Evolutionary conservation across 2,113 vertebrate species (phyloP).

Genomic region (Sinocyclocheilus grahami): DNA sequence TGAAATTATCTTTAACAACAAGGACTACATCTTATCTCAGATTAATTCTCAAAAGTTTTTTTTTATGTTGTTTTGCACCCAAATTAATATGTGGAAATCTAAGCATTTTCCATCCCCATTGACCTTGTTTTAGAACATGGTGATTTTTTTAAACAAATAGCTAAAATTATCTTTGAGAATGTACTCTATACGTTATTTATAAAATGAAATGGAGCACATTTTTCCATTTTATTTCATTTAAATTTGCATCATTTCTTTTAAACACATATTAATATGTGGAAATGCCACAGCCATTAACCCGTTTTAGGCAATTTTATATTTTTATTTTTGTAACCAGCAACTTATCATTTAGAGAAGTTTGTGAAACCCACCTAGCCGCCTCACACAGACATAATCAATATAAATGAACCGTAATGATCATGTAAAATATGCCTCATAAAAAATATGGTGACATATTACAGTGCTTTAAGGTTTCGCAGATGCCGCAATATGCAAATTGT

Average conservation of each 20-base stretch:
- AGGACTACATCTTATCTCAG: neutral
- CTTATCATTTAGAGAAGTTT: neutral
- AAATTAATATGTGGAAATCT: neutral
- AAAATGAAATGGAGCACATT: neutral
- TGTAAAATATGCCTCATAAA: neutral
- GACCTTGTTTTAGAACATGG: neutral
- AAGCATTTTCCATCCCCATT: neutral
- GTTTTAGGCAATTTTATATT: neutral
- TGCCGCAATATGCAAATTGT: neutral
- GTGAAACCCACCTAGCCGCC: neutral
- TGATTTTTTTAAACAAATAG: neutral
- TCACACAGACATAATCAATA: neutral
- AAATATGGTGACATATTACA: neutral
- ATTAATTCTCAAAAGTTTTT: neutral
- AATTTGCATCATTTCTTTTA: neutral
- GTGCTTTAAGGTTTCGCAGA: neutral
- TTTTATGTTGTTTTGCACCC: neutral
- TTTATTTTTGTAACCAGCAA: constrained; percentile 6
- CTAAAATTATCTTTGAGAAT: neutral
- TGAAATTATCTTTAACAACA: neutral
- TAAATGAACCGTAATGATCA: neutral
- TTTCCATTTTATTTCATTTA: neutral
- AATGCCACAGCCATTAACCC: neutral
- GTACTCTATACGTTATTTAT: neutral
- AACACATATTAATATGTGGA: neutral